Evolutionary conservation across 2,113 vertebrate genomes (phyloP).

Genomic region (Sarotherodon lohbergeri): DNA sequence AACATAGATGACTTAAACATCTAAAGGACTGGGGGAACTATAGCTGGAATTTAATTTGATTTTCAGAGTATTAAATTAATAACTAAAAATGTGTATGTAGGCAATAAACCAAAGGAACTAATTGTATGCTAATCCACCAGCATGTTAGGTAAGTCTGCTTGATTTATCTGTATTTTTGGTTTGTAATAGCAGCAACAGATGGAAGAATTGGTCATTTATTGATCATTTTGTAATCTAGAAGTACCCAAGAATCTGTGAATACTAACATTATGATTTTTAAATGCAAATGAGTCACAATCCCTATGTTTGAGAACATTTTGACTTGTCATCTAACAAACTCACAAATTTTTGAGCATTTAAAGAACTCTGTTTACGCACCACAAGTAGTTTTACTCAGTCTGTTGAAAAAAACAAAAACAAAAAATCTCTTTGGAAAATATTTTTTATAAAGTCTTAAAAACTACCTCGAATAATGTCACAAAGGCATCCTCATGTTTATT

Average conservation of each 20-base stretch:
- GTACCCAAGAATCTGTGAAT: neutral
- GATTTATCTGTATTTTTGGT: neutral
- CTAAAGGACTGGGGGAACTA: neutral
- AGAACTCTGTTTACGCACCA: neutral
- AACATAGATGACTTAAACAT: neutral
- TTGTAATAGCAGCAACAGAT: rapidly evolving
- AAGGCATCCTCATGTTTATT: neutral
- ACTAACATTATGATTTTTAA: neutral
- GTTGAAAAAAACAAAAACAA: neutral
- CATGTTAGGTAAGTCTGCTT: neutral
- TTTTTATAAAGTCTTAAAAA: neutral
- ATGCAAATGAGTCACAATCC: neutral
- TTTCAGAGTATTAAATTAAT: neutral
- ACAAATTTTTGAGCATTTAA: neutral
- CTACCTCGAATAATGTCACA: neutral
- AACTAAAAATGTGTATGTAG: rapidly evolving
- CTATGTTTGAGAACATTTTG: neutral
- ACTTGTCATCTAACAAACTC: neutral
- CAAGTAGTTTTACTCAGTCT: neutral
- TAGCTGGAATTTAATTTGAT: neutral
- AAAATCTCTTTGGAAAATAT: neutral
- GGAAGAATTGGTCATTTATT: neutral
- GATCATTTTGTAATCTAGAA: neutral
- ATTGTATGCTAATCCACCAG: neutral
- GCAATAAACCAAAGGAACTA: neutral